phyloP scores from a whole-genome alignment of 2,888 invertebrate genomes.

The Drosophila planitibia region DNA sequence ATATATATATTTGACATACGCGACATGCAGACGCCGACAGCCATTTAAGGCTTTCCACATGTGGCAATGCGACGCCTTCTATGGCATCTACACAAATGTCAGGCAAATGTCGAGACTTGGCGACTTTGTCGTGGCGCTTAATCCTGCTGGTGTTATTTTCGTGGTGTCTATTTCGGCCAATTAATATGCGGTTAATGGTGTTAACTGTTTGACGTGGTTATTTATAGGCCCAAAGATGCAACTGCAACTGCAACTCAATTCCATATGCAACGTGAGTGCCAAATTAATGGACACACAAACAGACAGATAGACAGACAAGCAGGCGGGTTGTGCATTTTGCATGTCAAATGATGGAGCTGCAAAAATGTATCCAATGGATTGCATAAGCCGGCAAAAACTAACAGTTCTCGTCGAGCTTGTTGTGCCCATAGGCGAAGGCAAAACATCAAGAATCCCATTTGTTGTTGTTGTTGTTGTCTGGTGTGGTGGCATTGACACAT shows the following conservation, averaged over 20 bases:
- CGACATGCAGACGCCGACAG: constrained; percentile 55
- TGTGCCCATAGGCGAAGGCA: constrained; percentile 25
- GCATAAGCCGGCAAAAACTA: constrained; percentile 60
- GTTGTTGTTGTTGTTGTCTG: constrained; percentile 15
- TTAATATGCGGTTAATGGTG: constrained; percentile 81
- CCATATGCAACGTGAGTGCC: constrained; percentile 60
- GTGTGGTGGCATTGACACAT: constrained; percentile 51
- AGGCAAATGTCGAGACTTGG: constrained; percentile 58
- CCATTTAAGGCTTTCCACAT: constrained; percentile 60
- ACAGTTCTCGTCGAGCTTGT: constrained; percentile 11
- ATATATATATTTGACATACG: constrained; percentile 35
- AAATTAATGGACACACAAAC: constrained; percentile 40
- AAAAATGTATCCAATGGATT: constrained; percentile 61
- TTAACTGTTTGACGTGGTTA: constrained; percentile 75
- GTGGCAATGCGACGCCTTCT: constrained; percentile 57
- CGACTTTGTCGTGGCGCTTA: constrained; percentile 50
- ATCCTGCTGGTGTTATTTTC: constrained; percentile 52
- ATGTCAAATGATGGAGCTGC: constrained; percentile 65
- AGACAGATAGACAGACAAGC: constrained; percentile 18
- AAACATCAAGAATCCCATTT: constrained; percentile 16
- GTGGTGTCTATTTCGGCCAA: constrained; percentile 78
- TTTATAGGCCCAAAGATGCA: constrained; percentile 74
- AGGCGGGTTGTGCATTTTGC: constrained; percentile 61
- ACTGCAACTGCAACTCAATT: constrained; percentile 61
- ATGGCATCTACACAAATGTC: constrained; percentile 71